Conservation (phyloP, 2,888 invertebrate species). For the Pasiphila rectangulata region DNA sequence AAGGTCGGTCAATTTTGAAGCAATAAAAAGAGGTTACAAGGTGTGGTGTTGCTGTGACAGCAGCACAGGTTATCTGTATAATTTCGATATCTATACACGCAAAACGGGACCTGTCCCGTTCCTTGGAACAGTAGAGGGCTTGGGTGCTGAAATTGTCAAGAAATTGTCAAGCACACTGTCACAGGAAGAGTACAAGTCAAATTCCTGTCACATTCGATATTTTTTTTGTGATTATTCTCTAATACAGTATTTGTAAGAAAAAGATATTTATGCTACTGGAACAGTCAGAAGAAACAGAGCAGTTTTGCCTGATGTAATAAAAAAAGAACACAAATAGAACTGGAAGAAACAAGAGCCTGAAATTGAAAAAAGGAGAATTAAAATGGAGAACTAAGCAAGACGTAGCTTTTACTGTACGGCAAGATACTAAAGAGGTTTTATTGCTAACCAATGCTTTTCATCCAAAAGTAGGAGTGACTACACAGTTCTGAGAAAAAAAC, state of each 20-base stretch:
- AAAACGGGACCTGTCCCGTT: no score
- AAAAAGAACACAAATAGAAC: no score
- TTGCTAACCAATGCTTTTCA: slow-evolving; percentile 35
- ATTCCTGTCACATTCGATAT: slow-evolving; percentile 30
- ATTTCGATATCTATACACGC: no score
- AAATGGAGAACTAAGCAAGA: slow-evolving; percentile 33
- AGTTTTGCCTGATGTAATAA: slow-evolving; percentile 34
- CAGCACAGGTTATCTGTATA: no score
- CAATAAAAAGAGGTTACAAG: no score
- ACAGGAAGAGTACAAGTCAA: no score
- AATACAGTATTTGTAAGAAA: slow-evolving; percentile 25
- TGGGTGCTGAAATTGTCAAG: no score
- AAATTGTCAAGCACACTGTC: no score
- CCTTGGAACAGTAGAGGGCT: no score
- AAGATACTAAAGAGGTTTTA: slow-evolving; percentile 32
- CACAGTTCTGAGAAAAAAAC: slow-evolving; percentile 29
- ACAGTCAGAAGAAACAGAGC: slow-evolving; percentile 30
- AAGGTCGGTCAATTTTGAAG: slow-evolving; percentile 18
- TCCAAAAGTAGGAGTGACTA: slow-evolving; percentile 30
- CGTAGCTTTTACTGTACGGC: slow-evolving; percentile 33
- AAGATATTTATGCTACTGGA: slow-evolving; percentile 28
- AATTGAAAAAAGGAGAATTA: slow-evolving; percentile 25
- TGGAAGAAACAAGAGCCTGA: slow-evolving; percentile 22
- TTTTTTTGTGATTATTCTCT: slow-evolving; percentile 28
- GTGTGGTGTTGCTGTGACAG: no score